phyloP scores from a whole-genome alignment of 2,797 vertebrate species.

The Acanthiza pusilla region DNA sequence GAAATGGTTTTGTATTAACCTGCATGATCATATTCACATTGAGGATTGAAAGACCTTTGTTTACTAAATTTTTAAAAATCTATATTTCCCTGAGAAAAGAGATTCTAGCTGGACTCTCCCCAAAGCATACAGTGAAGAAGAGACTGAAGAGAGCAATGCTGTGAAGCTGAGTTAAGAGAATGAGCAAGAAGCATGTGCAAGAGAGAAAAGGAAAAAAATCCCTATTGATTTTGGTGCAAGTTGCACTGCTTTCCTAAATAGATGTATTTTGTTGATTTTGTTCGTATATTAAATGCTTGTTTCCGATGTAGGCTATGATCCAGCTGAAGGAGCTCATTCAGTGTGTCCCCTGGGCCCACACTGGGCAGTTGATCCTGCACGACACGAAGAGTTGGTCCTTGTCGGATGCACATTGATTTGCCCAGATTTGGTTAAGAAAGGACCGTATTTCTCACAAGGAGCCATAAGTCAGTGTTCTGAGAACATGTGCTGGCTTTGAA shows the following conservation, averaged over 20 bases:
- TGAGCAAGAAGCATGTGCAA: background rate
- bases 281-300: fast-evolving
- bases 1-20: background rate
- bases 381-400: background rate
- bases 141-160: background rate
- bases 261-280: background rate
- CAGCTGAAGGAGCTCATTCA: background rate
- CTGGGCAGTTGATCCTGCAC: background rate
- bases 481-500: background rate
- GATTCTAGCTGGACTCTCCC: background rate
- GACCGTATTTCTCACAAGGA: background rate
- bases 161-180: background rate
- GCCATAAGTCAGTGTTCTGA: background rate
- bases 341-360: background rate
- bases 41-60: background rate
- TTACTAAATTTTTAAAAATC: background rate
- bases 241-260: background rate
- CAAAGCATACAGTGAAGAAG: fast-evolving
- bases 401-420: background rate
- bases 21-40: background rate
- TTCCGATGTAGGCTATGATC: background rate
- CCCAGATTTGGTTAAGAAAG: background rate
- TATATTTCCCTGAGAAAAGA: background rate
- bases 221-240: background rate
- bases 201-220: background rate